Conservation (phyloP, 2,113 vertebrate genomes). For the Acanthisitta chloris region DNA sequence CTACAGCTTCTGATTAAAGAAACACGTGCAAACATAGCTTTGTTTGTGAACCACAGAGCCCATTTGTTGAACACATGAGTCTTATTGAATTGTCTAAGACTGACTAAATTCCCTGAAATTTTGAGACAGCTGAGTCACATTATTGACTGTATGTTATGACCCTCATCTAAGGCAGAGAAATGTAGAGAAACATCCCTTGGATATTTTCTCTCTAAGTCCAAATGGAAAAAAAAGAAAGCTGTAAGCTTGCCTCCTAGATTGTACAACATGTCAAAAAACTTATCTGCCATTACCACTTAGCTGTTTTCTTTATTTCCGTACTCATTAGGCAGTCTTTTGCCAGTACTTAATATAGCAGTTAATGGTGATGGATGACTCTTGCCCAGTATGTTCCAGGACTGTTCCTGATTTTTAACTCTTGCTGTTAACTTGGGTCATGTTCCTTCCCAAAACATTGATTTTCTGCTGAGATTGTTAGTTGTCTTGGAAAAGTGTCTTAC, state of each 20-base stretch:
- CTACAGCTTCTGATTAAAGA: neutral
- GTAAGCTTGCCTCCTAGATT: neutral
- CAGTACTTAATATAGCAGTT: neutral
- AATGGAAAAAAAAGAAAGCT: neutral
- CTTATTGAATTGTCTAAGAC: neutral
- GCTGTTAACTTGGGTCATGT: neutral
- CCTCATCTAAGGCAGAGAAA: neutral
- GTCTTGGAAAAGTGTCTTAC: neutral
- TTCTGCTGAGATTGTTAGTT: neutral
- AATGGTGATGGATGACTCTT: neutral
- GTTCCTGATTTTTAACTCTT: neutral
- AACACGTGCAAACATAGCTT: neutral
- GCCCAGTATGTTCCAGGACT: neutral
- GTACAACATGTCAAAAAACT: neutral
- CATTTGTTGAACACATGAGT: neutral
- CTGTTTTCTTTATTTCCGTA: neutral
- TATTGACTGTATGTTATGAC: constrained; percentile 23
- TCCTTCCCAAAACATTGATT: neutral
- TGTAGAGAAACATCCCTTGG: neutral
- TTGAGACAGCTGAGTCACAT: neutral
- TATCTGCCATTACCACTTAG: neutral
- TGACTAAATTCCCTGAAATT: neutral
- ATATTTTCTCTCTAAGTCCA: neutral
- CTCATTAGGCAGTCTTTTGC: neutral
- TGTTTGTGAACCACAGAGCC: neutral